Evolutionary conservation across 2,113 vertebrate genomes (phyloP).

Genomic region (Pelusios castaneus): DNA sequence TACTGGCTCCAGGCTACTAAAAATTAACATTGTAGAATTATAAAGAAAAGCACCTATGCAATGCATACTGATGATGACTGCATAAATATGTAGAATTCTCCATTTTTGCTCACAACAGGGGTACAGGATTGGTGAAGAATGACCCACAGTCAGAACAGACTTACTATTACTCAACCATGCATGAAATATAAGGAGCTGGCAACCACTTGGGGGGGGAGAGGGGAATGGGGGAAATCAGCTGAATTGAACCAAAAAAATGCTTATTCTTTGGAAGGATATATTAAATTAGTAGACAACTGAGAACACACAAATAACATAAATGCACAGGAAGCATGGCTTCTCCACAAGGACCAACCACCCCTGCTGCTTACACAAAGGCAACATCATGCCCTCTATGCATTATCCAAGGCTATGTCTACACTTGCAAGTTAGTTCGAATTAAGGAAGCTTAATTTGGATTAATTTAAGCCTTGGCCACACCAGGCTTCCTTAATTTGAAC

Average conservation of each 20-base stretch:
- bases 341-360: neutral
- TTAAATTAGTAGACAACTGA: neutral
- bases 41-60: too few species aligned
- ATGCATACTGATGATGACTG: rapidly evolving
- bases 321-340: too few species aligned
- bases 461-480: too few species aligned
- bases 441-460: too few species aligned
- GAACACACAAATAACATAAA: neutral
- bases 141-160: neutral
- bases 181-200: neutral
- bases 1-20: neutral
- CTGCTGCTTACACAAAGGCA: neutral
- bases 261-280: neutral
- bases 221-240: neutral
- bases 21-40: neutral
- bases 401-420: too few species aligned
- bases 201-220: neutral
- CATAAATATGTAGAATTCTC: neutral
- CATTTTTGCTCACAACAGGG: neutral
- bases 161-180: neutral
- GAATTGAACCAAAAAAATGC: neutral
- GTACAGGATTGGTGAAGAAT: neutral
- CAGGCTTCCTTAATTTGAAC: too few species aligned
- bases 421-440: too few species aligned
- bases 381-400: neutral